Percentiles rank a stretch among this genome's conserved stretches.
phyloP scores from a whole-genome alignment of 2,797 vertebrate species.

The Novumbra hubbsi region DNA sequence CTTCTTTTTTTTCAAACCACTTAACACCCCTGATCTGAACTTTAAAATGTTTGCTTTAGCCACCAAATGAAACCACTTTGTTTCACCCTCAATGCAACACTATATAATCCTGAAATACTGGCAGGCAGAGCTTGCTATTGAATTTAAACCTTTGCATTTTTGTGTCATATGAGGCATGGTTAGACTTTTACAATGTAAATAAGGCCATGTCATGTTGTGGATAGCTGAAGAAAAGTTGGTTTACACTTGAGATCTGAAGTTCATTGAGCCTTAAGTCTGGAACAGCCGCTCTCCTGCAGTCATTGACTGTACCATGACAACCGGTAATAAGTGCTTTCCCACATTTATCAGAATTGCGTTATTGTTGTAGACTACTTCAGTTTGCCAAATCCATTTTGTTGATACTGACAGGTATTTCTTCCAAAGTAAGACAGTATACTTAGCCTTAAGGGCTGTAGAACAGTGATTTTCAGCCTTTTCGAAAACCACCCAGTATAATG shows the following conservation, averaged over 20 bases:
- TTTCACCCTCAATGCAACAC: background rate
- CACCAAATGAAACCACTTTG: constrained; percentile 20
- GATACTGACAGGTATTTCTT: constrained; percentile 27
- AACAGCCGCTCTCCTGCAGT: background rate
- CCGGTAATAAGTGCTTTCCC: background rate
- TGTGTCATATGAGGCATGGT: constrained; percentile 2
- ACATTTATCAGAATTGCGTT: background rate
- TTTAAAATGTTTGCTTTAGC: constrained; percentile 9
- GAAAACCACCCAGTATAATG: constrained; percentile 21
- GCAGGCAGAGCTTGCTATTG: background rate
- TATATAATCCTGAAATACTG: background rate
- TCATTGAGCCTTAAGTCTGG: background rate
- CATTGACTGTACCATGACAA: background rate
- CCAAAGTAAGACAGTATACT: constrained; percentile 22
- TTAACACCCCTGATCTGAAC: background rate
- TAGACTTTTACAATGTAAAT: background rate
- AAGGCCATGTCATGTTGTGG: background rate
- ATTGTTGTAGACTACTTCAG: constrained; percentile 7
- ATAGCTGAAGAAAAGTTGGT: background rate
- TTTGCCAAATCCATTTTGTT: constrained; percentile 26
- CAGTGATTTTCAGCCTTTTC: constrained; percentile 15
- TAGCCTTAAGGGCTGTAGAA: constrained; percentile 19
- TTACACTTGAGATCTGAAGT: background rate
- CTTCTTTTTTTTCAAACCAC: no score
- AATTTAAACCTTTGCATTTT: background rate